These are phyloP conservation scores for Agrochola circellaris DNA, from an alignment of 2,888 invertebrate species.

Conservation along the genomic window DNA sequence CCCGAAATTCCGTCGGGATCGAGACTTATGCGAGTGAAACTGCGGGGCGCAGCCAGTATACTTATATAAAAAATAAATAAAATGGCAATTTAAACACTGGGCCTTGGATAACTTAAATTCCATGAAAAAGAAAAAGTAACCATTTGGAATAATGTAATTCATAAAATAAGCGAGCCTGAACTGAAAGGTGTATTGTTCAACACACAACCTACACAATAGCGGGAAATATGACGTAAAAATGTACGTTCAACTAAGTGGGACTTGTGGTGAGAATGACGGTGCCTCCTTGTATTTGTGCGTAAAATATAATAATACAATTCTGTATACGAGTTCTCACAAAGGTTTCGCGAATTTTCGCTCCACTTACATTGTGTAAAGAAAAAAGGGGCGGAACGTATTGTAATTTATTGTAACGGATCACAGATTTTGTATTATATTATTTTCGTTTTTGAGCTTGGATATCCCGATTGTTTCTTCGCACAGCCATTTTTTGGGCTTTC, in stretches of 20 bases:
- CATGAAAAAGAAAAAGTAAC: conserved; percentile 20
- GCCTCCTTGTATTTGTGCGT: conserved; percentile 34
- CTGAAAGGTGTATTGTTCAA: conserved; percentile 52
- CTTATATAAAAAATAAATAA: neutral
- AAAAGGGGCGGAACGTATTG: conserved; percentile 25
- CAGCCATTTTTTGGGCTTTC: neutral
- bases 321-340: conserved; percentile 35
- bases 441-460: conserved; percentile 22
- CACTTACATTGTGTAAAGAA: conserved; percentile 37
- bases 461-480: neutral
- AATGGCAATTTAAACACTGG: conserved; percentile 12
- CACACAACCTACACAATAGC: conserved; percentile 42
- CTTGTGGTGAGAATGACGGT: conserved; percentile 51
- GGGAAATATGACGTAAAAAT: conserved; percentile 46
- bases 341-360: conserved; percentile 43
- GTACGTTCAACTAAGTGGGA: conserved; percentile 48
- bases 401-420: conserved; percentile 30
- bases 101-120: conserved; percentile 6
- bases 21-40: no score
- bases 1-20: no score
- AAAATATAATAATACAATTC: conserved; percentile 54
- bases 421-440: conserved; percentile 23
- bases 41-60: no score
- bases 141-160: conserved; percentile 38
- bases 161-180: conserved; percentile 31